Conservation (phyloP, 2,888 invertebrate genomes). For the Rotaria socialis region DNA sequence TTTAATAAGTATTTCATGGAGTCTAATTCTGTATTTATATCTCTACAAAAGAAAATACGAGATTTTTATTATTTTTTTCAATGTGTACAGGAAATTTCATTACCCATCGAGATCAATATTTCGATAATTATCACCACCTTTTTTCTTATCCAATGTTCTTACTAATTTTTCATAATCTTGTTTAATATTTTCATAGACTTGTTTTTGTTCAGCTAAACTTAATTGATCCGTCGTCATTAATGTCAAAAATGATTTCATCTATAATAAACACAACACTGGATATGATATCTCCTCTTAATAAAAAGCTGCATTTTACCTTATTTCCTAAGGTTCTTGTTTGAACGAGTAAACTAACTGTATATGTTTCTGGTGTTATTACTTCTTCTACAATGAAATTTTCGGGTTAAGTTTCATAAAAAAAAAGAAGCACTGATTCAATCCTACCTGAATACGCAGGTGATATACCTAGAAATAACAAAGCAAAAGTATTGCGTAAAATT, state of each 20-base stretch:
- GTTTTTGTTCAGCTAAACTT: slow-evolving; percentile 42
- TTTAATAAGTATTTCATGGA: slow-evolving; percentile 42
- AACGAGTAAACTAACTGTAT: slow-evolving; percentile 33
- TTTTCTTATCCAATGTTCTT: slow-evolving; percentile 30
- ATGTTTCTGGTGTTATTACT: background rate
- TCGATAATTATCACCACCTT: background rate
- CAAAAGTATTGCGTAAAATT: background rate
- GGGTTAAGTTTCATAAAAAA: background rate
- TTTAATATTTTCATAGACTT: slow-evolving; percentile 42
- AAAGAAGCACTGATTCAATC: background rate
- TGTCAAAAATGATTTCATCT: slow-evolving; percentile 46
- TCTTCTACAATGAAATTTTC: background rate
- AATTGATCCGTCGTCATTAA: slow-evolving; percentile 41
- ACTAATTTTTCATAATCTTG: slow-evolving; percentile 41
- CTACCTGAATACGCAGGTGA: background rate
- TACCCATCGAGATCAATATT: slow-evolving; percentile 42
- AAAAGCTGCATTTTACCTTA: background rate
- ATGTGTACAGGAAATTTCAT: background rate
- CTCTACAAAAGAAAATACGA: slow-evolving; percentile 15
- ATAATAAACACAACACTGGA: background rate
- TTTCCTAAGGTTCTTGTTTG: slow-evolving; percentile 42
- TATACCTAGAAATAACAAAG: background rate
- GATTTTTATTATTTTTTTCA: no score
- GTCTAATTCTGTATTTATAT: slow-evolving; percentile 44
- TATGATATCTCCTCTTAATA: background rate